Conservation (phyloP, 1,140 invertebrate species). For the Aethina tumida region DNA sequence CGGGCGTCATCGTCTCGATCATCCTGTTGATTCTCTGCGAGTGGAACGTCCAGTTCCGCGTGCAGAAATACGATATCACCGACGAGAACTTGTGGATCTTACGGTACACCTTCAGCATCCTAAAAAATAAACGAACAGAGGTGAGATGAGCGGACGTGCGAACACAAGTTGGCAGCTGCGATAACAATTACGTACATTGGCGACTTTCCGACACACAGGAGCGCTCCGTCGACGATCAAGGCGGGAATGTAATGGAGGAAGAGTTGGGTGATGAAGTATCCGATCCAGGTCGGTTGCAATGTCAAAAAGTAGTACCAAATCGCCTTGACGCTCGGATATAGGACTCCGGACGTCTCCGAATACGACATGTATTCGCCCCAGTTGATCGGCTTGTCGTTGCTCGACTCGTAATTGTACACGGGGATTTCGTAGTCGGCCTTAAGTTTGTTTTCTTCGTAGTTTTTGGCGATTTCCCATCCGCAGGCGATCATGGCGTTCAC, state of each 20-base stretch:
- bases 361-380: constrained; percentile 25
- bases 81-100: constrained; percentile 64
- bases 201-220: constrained; percentile 46
- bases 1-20: constrained; percentile 41
- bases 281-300: constrained; percentile 36
- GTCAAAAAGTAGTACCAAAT: constrained; percentile 39
- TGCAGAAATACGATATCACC: constrained; percentile 63
- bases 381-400: constrained; percentile 49
- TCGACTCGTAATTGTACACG: constrained; percentile 64
- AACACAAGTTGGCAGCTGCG: neutral
- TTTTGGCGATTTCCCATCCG: constrained; percentile 28
- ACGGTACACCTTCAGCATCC: constrained; percentile 61
- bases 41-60: constrained; percentile 58
- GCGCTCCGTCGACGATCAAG: constrained; percentile 44
- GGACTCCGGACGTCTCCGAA: constrained; percentile 12
- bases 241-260: constrained; percentile 51
- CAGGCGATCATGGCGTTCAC: constrained; percentile 70
- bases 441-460: constrained; percentile 12
- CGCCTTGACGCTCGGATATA: constrained; percentile 20
- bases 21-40: constrained; percentile 52
- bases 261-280: constrained; percentile 37
- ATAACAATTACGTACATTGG: constrained; percentile 39
- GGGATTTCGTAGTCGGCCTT: constrained; percentile 36
- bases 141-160: neutral
- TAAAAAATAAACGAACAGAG: constrained; percentile 29